Evolutionary conservation across 2,888 invertebrate genomes (phyloP), one percentile per base, ranked within the genome.

Genomic region (Paralinhomoeus sp.): DNA sequence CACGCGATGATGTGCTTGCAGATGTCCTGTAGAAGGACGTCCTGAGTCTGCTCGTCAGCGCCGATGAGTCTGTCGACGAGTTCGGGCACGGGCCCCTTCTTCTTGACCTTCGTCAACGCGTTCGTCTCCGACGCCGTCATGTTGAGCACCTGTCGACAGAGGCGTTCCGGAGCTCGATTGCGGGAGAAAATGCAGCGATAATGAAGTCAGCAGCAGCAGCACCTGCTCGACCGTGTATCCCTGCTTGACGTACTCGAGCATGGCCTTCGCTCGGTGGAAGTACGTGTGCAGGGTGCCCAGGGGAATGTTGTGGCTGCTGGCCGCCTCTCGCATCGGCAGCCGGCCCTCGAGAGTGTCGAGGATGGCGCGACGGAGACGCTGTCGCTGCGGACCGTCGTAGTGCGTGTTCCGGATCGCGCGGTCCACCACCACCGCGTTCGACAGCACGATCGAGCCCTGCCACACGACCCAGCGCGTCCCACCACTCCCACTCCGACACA

Each of bases 231-330:
- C 27, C 7, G 7, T 27, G 27, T 27, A 27, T 5, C 27, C 27
- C 27, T 27, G 27, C 27, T 27, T 27, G 7, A 27, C 27, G 27
- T 27, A 27, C 7, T 27, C 27, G 27, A 34, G n/a, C 34, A 41
- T 34, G 33, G 22, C n/a, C 31, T 23, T 31, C 12, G 41, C 41
- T 5, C 43, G 38, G 18, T 39, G 38, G 31, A 23, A 43, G 35
- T 43, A 43, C 3, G 38, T 43, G 35, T 43, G 43, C 33, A 43
- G 33, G 7, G 43, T 37, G n/a, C 37, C 37, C 24, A 39, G 15
- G 17, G 38, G 43, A 15, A 39, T 24, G 33, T 23, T 22, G 39
- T 34, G n/a, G 2, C 2, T 15, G 3, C 22, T 12, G 23, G 43
- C 43, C 3, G 43, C 33, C 9, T 43, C 39, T 37, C 27, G 38